A percentile compares a stretch with the other conserved stretches of the same genome.
phyloP scores from a whole-genome alignment of 2,888 invertebrate genomes.

The Tupiocoris notatus region DNA sequence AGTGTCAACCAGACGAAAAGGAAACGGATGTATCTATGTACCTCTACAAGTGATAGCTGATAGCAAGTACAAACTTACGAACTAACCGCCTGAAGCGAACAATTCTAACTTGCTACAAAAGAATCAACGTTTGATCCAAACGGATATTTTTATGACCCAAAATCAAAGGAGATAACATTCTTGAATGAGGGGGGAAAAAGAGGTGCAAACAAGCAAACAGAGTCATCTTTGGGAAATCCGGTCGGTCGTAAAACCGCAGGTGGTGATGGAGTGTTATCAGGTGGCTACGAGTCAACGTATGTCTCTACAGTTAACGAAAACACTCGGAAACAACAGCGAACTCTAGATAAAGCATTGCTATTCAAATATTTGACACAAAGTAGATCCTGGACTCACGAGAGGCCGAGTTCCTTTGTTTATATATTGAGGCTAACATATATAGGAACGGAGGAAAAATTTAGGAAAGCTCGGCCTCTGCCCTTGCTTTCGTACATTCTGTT shows the following conservation, averaged over 20 bases:
- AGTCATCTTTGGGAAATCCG: conserved; percentile 37
- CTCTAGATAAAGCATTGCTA: conserved; percentile 8
- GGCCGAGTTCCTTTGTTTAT: no score
- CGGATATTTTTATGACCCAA: not conserved
- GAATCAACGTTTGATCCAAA: not conserved
- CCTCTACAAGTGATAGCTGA: not conserved
- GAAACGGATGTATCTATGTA: not conserved
- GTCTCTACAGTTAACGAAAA: conserved; percentile 12
- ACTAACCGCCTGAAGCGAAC: not conserved
- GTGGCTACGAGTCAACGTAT: conserved; percentile 4
- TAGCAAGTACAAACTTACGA: not conserved
- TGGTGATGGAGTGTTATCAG: conserved; percentile 6
- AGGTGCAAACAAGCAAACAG: conserved; percentile 26
- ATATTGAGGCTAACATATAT: no score
- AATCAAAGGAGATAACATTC: conserved; percentile 14
- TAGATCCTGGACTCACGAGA: no score
- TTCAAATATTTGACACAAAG: conserved; percentile 31
- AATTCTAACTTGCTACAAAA: not conserved
- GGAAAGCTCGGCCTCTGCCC: no score
- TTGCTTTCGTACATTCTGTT: no score
- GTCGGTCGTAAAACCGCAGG: conserved; percentile 37
- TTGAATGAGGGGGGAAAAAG: not conserved
- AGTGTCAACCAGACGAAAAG: no score
- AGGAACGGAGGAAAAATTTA: no score
- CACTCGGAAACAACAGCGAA: conserved; percentile 14